Base-by-base conservation (phyloP, 35 echinoderm and acorn worm genomes). In the Ptychodera flava region DNA sequence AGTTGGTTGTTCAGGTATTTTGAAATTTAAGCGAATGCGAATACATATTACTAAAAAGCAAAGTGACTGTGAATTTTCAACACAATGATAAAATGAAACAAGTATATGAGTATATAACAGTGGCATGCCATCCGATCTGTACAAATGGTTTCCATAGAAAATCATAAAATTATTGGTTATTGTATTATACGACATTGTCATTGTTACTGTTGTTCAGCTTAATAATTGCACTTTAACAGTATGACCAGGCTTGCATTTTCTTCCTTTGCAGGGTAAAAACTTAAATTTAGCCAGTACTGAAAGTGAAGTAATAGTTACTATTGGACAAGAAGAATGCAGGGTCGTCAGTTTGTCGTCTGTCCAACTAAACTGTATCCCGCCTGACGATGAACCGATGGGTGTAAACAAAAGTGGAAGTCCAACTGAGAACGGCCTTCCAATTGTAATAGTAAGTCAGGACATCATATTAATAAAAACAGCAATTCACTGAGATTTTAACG, bases 391-490 rank as follows among this genome's bases (percentile, higher is more conserved):
- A 31, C 92, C 92, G 0, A 35, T 35, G 12, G 86, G 82, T 35
- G 35, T 82, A 0, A 76, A 84, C 35, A 91, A 91, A 32, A 22
- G 22, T 64, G 85, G 45, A 6, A 12, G 22, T 64, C 45, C 45
- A 12, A 64, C 45, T 12, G 45, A 64, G 22, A 64, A 35, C 12
- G 79, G 80, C 0, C 31, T 82, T 35, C 88, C 89, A 31, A 89
- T 81, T n/a, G 95, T 97, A 77, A 86, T 85, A 83, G 95, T 97
- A 91, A 87, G 89, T 92, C 22, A n/a, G n/a, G n/a, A n/a, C n/a
- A n/a, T n/a, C n/a, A n/a, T n/a, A n/a, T n/a, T n/a, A n/a, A n/a
- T n/a, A n/a, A n/a, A n/a, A n/a, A n/a, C n/a, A n/a, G n/a, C n/a
- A n/a, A n/a, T n/a, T n/a, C n/a, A n/a, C n/a, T n/a, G n/a, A n/a